These are phyloP conservation scores for Epinotia brunnichana DNA, from an alignment of 2,888 invertebrate species.

Conservation along the genomic window DNA sequence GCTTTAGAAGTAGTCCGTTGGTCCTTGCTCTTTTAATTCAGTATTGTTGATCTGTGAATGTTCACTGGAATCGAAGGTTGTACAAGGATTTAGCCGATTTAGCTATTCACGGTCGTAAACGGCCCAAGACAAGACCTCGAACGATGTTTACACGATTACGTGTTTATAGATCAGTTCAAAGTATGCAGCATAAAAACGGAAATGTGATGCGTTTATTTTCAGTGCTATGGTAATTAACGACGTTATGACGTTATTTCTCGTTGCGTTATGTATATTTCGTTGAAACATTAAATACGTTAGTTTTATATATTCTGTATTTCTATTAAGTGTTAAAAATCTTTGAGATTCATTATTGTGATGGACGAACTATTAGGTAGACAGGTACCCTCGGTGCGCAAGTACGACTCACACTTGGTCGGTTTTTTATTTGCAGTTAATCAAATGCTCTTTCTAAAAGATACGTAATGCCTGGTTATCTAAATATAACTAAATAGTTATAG, in stretches of 20 bases:
- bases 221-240: conserved; percentile 15
- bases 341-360: no score
- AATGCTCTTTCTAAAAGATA: not conserved
- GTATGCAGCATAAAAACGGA: conserved; percentile 19
- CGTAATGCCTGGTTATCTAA: not conserved
- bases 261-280: conserved; percentile 10
- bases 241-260: not conserved
- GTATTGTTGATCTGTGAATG: conserved; percentile 7
- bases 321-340: no score
- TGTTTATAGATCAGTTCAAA: conserved; percentile 39
- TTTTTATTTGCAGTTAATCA: not conserved
- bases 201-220: conserved; percentile 26
- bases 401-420: no score
- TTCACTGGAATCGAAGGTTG: conserved; percentile 29
- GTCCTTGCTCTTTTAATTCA: conserved; percentile 13
- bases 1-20: no score
- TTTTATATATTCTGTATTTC: not conserved
- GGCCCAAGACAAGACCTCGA: conserved; percentile 3
- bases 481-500: not conserved
- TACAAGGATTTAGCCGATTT: conserved; percentile 21
- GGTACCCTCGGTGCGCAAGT: no score
- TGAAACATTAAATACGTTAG: no score
- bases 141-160: conserved; percentile 34
- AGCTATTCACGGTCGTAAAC: conserved; percentile 33
- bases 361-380: no score